Base-by-base conservation (phyloP, 2,113 vertebrate genomes). In the Psittacula cyanocephala region DNA sequence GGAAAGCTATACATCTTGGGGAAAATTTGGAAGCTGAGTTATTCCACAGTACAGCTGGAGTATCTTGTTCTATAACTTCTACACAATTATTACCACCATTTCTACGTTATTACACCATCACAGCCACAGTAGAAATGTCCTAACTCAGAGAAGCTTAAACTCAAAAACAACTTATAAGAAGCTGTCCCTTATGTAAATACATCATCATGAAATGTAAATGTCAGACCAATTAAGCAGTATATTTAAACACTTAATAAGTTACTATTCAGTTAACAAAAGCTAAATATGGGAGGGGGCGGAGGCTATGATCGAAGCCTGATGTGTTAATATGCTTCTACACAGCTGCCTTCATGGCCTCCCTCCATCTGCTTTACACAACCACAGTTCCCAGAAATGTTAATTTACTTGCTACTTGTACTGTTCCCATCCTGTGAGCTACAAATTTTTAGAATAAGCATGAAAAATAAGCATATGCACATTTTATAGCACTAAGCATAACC, bases 221-320 rank as follows among this genome's bases (percentile, higher is more conserved):
- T 47, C 23, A 72, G 25, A 68, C 1, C 6, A 69, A 64, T 64
- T 68, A 64, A 13, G 11, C 33, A 49, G 33, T 49, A 22, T 55
- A 50, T 76, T 72, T 88, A 81, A 91, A n/a, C 22, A 52, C 10
- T 49, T 55, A 4, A 2, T n/a, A 67, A 52, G 8, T 41, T 57
- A 19, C 28, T 78, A 14, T 67, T 50, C 24, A 62, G 25, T 49
- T 41, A 67, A 41, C 24, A 70, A 68, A 86, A 75, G 10, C 4
- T 65, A 84, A 72, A 18, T 43, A 11, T 7, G 6, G 8, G 14
- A 18, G 5, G 2, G 4, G 2, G 5, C 2, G 1, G 3, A 2
- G 4, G 25, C 53, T 68, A n/a, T 47, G 20, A 49, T 47, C 37
- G 67, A 78, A 84, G 3, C 3, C 37, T 53, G 33, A 8, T 31